A percentile compares a stretch with the other conserved stretches of the same genome.
These are phyloP conservation scores for Brachionus asplanchnoidis DNA, from an alignment of 1,140 invertebrate species.

Conservation along the genomic window DNA sequence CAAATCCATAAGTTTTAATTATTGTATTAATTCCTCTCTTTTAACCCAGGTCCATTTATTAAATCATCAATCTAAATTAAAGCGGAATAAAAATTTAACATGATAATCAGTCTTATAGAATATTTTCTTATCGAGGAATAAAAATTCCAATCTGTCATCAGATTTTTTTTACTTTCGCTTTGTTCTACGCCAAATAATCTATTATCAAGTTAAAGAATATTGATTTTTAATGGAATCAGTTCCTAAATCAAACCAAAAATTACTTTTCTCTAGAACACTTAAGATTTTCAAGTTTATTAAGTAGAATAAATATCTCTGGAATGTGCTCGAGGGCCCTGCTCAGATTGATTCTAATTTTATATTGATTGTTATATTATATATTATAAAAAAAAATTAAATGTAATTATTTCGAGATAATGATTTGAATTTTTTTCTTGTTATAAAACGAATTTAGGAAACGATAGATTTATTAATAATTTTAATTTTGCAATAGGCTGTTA, in stretches of 20 bases:
- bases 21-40: not conserved
- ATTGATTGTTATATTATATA: not conserved
- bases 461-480: not conserved
- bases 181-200: not conserved
- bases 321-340: not conserved
- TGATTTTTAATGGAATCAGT: slow-evolving; percentile 32
- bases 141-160: not conserved
- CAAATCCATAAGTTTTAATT: slow-evolving; percentile 11
- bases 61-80: not conserved
- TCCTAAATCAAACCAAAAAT: not conserved
- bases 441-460: not conserved
- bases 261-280: not conserved
- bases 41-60: not conserved
- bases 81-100: not conserved
- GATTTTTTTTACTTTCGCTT: not conserved
- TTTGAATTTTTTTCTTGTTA: not conserved
- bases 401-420: not conserved
- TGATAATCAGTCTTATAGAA: not conserved
- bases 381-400: not conserved
- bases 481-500: not conserved
- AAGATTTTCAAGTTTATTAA: not conserved
- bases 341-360: not conserved
- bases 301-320: not conserved
- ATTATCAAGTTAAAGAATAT: slow-evolving; percentile 2
- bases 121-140: not conserved